Evolutionary conservation across 1,140 invertebrate species (phyloP).

Genomic region (Bradynema listronoti): DNA sequence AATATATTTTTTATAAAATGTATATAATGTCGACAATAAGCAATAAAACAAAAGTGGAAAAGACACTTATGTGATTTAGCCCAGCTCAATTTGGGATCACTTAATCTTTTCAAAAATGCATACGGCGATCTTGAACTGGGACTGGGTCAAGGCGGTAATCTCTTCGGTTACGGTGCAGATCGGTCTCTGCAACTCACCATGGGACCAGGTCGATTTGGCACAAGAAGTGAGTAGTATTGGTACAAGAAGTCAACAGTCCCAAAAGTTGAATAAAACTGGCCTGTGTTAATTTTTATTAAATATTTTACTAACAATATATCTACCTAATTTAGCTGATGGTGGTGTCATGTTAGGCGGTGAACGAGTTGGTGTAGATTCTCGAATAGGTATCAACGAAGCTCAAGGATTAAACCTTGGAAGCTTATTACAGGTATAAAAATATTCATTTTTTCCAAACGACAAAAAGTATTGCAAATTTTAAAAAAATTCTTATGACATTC

Average conservation of each 20-base stretch:
- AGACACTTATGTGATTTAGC: too few relatives aligned
- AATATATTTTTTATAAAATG: too few relatives aligned
- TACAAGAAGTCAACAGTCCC: not conserved
- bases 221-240: constrained; percentile 27
- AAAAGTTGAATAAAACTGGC: not conserved
- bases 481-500: not conserved
- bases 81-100: constrained; percentile 25
- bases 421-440: constrained; percentile 25
- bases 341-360: constrained; percentile 29
- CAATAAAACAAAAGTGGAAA: too few relatives aligned
- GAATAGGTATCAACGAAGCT: constrained; percentile 26
- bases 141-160: constrained; percentile 33
- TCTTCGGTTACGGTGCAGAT: constrained; percentile 42
- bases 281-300: not conserved
- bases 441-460: constrained; percentile 15
- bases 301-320: constrained; percentile 2
- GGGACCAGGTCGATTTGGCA: constrained; percentile 34
- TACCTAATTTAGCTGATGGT: constrained; percentile 27
- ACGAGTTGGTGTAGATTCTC: constrained; percentile 36
- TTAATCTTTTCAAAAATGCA: constrained; percentile 20
- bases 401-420: constrained; percentile 33
- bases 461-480: constrained; percentile 1
- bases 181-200: constrained; percentile 27
- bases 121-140: constrained; percentile 31
- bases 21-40: too few relatives aligned